Percentiles rank a stretch among this genome's conserved stretches.
phyloP scores from a whole-genome alignment of 1,140 invertebrate genomes.

The Dendroctonus valens region DNA sequence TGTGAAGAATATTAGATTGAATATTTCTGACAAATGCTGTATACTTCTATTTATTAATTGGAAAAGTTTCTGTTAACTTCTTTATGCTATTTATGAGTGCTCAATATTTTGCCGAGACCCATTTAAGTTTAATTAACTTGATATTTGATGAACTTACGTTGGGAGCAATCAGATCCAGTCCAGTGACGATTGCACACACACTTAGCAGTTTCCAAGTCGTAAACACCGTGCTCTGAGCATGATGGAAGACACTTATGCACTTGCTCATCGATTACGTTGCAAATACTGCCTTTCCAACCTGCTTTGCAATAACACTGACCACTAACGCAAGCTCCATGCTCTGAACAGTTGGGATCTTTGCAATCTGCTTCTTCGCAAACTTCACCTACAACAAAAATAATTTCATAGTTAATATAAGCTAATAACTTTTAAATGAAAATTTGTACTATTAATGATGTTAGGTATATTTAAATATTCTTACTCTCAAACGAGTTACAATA shows the following conservation, averaged over 20 bases:
- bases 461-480: no score
- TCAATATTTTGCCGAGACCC: no score
- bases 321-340: conserved; percentile 88
- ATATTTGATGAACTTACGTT: conserved; percentile 61
- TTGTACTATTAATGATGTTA: no score
- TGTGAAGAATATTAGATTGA: no score
- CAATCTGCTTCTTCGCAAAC: conserved; percentile 42
- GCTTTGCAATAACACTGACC: conserved; percentile 93
- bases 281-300: conserved; percentile 92
- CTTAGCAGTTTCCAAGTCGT: conserved; percentile 81
- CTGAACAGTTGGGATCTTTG: conserved; percentile 81
- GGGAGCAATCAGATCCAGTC: conserved; percentile 86
- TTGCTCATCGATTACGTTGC: conserved; percentile 81
- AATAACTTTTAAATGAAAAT: no score
- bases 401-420: no score
- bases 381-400: conserved; percentile 50
- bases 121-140: no score
- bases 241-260: conserved; percentile 86
- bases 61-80: no score
- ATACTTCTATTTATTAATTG: no score
- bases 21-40: no score
- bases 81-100: no score
- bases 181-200: conserved; percentile 88
- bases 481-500: no score
- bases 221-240: conserved; percentile 86